These are phyloP conservation scores for Menidia menidia DNA, from an alignment of 2,797 vertebrate genomes.

Conservation along the genomic window DNA sequence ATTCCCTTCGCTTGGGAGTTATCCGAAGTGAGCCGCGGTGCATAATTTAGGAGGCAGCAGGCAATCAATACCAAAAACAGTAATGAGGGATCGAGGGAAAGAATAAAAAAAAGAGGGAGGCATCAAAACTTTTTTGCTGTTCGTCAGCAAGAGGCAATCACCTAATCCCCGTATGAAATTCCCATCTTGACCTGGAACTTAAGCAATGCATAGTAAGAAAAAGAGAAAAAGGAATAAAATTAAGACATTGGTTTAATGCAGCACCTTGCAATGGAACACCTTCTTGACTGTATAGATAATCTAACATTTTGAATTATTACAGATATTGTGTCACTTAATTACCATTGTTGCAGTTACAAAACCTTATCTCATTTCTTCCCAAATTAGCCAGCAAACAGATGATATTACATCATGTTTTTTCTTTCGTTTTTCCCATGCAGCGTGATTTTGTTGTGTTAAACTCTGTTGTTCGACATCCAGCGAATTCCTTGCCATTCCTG, in stretches of 20 bases:
- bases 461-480: slow-evolving; percentile 52
- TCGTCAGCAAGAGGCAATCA: slow-evolving; percentile 58
- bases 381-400: slow-evolving; percentile 29
- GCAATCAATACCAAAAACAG: slow-evolving; percentile 89
- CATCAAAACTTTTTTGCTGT: slow-evolving; percentile 53
- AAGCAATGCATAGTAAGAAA: slow-evolving; percentile 54
- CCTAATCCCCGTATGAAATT: slow-evolving; percentile 77
- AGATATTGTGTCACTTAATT: slow-evolving; percentile 51
- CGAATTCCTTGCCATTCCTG: slow-evolving; percentile 49
- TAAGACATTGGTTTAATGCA: slow-evolving; percentile 2
- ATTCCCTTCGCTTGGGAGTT: slow-evolving; percentile 82
- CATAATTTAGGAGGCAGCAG: slow-evolving; percentile 88
- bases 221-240: neutral
- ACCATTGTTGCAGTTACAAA: neutral
- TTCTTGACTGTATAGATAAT: too few species aligned
- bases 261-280: too few species aligned
- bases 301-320: neutral
- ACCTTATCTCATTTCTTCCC: neutral
- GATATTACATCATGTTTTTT: slow-evolving; percentile 36
- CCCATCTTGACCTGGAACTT: slow-evolving; percentile 68
- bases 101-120: slow-evolving; percentile 23
- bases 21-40: slow-evolving; percentile 76
- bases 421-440: slow-evolving; percentile 1
- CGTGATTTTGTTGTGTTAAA: slow-evolving; percentile 25
- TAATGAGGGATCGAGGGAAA: slow-evolving; percentile 40